Conservation (phyloP, 1,140 invertebrate species). For the Cyclargus thomasi region DNA sequence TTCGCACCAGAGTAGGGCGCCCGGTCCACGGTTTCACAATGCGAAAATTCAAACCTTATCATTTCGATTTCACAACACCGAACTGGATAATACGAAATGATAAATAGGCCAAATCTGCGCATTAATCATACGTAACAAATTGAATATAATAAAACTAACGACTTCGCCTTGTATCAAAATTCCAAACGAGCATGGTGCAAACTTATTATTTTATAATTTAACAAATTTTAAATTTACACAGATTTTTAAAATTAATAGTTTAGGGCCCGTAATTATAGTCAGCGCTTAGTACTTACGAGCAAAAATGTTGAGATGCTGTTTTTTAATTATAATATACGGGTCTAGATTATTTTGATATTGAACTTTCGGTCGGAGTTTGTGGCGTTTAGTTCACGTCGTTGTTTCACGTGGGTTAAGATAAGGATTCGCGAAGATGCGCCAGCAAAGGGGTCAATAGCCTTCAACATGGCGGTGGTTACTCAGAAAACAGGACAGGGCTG, state of each 20-base stretch:
- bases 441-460: conserved; percentile 27
- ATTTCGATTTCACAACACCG: neutral
- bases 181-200: neutral
- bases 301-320: too few relatives aligned
- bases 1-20: neutral
- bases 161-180: neutral
- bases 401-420: conserved; percentile 7
- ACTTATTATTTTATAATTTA: neutral
- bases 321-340: neutral
- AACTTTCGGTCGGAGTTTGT: neutral
- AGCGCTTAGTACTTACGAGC: too few relatives aligned
- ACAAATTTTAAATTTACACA: too few relatives aligned
- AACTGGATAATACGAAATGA: neutral
- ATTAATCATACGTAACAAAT: too few relatives aligned
- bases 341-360: neutral
- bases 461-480: conserved; percentile 40
- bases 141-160: too few relatives aligned
- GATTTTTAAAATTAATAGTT: too few relatives aligned
- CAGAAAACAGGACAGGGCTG: conserved; percentile 31
- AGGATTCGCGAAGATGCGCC: conserved; percentile 27
- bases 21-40: neutral
- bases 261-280: too few relatives aligned
- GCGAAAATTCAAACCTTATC: neutral
- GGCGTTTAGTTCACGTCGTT: neutral
- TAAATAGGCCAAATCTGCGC: neutral